These are phyloP conservation scores for Apotomis betuletana DNA, from an alignment of 2,888 invertebrate species.

Conservation along the genomic window DNA sequence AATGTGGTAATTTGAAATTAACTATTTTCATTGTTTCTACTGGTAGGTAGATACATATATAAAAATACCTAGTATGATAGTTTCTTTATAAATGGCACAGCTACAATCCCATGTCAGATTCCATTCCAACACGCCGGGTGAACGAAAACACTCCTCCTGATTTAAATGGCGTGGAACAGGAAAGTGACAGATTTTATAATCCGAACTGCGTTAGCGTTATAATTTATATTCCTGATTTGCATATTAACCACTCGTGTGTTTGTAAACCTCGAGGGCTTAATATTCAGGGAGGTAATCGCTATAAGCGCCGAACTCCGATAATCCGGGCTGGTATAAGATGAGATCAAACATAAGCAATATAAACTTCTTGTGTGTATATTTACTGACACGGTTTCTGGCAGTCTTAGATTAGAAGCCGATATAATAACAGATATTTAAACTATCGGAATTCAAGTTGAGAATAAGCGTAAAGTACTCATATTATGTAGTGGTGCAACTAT, in stretches of 20 bases:
- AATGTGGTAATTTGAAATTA: too few relatives aligned
- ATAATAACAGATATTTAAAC: background rate
- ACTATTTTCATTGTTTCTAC: too few relatives aligned
- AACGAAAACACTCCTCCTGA: background rate
- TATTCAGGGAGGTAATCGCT: slow-evolving; percentile 25
- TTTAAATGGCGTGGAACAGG: background rate
- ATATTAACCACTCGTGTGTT: slow-evolving; percentile 33
- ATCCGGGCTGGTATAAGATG: slow-evolving; percentile 17
- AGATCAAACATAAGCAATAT: slow-evolving; percentile 29
- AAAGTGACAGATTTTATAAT: slow-evolving; percentile 14
- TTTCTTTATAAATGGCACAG: too few relatives aligned
- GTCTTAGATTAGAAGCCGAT: background rate
- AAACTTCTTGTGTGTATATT: slow-evolving; percentile 13
- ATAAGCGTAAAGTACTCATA: too few relatives aligned
- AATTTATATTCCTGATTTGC: slow-evolving; percentile 35
- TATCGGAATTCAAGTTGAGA: too few relatives aligned
- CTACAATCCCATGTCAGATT: too few relatives aligned
- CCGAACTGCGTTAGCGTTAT: slow-evolving; percentile 17
- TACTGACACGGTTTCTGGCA: background rate
- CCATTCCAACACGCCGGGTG: background rate
- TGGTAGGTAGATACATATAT: too few relatives aligned
- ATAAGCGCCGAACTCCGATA: slow-evolving; percentile 24
- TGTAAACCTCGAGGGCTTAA: slow-evolving; percentile 33
- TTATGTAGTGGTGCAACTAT: too few relatives aligned
- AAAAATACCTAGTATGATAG: too few relatives aligned